Conservation (phyloP, 2,113 vertebrate species). For the Labrus mixtus region DNA sequence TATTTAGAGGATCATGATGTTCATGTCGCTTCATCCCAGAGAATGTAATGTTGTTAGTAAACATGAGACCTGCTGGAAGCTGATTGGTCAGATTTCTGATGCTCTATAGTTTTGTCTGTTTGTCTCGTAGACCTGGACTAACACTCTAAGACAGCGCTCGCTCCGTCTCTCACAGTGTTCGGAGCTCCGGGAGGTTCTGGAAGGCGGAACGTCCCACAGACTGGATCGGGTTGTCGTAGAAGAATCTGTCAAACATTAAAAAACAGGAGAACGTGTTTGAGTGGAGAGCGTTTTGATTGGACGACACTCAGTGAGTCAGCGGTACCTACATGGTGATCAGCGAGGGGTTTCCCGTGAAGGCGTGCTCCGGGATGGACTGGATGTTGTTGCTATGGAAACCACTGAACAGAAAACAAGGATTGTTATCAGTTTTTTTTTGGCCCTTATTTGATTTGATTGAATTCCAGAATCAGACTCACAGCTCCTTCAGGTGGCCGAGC, state of each 20-base stretch:
- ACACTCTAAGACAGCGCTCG: conserved; percentile 4
- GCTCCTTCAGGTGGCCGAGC: conserved; percentile 91
- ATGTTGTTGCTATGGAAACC: conserved; percentile 96
- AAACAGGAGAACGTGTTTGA: no score
- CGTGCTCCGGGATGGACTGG: conserved; percentile 91
- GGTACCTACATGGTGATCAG: conserved; percentile 92
- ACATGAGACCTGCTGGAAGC: no score
- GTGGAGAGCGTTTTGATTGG: no score
- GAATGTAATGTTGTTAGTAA: no score
- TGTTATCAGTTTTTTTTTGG: no score
- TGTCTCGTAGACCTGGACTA: no score
- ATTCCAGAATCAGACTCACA: no score
- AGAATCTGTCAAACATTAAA: conserved; percentile 83
- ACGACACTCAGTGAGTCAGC: neutral
- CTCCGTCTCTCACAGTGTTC: conserved; percentile 74
- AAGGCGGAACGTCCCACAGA: conserved; percentile 92
- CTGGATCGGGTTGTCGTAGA: conserved; percentile 95
- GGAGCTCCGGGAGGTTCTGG: conserved; percentile 91
- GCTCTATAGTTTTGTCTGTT: no score
- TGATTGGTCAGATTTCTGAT: no score
- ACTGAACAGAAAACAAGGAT: conserved; percentile 72
- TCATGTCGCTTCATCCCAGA: no score
- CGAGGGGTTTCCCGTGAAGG: conserved; percentile 92
- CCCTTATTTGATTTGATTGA: no score
- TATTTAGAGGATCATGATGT: no score